Percentiles rank a stretch among this genome's conserved stretches.
These are phyloP conservation scores for Manis pentadactyla DNA, from an alignment of 2,797 vertebrate genomes.

Conservation along the genomic window DNA sequence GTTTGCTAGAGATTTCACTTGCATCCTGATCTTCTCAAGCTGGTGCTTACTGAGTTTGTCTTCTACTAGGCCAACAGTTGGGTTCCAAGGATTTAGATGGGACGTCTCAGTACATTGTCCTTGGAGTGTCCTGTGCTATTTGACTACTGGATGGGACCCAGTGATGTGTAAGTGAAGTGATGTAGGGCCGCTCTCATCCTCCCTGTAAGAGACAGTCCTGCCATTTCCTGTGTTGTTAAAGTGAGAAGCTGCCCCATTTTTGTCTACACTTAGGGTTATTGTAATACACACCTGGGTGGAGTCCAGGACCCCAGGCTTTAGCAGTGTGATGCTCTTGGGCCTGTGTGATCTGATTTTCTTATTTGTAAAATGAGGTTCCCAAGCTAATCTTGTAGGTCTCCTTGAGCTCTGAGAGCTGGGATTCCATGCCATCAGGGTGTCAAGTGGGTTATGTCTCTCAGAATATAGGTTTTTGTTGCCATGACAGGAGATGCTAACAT, in stretches of 20 bases:
- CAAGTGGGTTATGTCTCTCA: not conserved
- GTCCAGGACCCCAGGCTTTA: not conserved
- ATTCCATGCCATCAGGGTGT: not conserved
- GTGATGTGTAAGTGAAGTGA: not conserved
- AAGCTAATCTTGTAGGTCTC: not conserved
- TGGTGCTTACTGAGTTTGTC: not conserved
- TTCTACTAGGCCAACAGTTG: not conserved
- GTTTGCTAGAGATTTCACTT: constrained; percentile 8
- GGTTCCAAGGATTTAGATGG: not conserved
- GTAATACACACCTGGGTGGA: not conserved
- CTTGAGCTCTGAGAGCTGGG: not conserved
- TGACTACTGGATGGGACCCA: not conserved
- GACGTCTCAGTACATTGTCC: not conserved
- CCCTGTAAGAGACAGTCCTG: not conserved
- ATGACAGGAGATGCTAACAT: not conserved
- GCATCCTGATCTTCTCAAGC: not conserved
- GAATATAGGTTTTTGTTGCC: not conserved
- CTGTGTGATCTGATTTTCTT: not conserved
- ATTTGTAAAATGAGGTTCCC: constrained; percentile 42
- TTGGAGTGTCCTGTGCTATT: not conserved
- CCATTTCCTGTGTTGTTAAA: not conserved
- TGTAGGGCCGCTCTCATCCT: not conserved
- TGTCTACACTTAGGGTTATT: not conserved
- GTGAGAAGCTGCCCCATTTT: not conserved
- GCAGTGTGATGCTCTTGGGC: not conserved